Base-by-base conservation (phyloP, 2,113 vertebrate genomes). In the Oncorhynchus clarkii region DNA sequence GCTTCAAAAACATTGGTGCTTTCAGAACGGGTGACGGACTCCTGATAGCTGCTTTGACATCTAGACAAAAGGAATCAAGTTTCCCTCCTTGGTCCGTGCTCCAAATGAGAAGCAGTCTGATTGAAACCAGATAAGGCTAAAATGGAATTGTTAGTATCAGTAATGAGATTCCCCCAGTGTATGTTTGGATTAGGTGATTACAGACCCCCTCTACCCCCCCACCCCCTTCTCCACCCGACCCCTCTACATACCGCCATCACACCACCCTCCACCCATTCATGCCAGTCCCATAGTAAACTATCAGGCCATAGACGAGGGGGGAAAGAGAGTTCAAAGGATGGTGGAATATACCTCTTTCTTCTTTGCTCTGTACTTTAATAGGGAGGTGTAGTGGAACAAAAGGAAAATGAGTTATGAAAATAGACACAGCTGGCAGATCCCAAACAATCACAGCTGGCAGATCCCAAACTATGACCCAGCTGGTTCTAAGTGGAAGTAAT, bases 121-220 rank as follows among this genome's bases (percentile, higher is more conserved):
- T 94, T 92, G 90, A 91, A 93, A 92, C 87, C 93, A 93, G 93
- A 92, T 93, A 92, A 91, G 85, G 88, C 88, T 90, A 82, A 91
- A 92, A 91, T 92, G 89, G 87, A 92, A 90, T 90, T 87, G 90
- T 91, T 89, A 86, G 84, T 82, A 86, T 80, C 82, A 88, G 91
- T 92, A 93, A 93, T 93, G 91, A 93, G 92, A 92, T 93, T 92
- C 91, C 86, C 87, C 60, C 62, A 88, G 88, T 87, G 90, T 91
- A 89, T 93, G 91, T 93, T 94, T 93, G 91, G 89, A 93, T 94
- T 93, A 92, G 89, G 85, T 93, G 91, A 93, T 93, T 94, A 94
- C 92, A 91, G 89, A 88, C 39, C 88, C 90, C 88, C 88, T 88
- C 88, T 26, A 39, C 39, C 39, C 2, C 7, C 34, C 34, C 7